Percentiles rank a stretch among this genome's conserved stretches.
Evolutionary conservation across 2,797 vertebrate species (phyloP).

Genomic region (Molossus molossus): DNA sequence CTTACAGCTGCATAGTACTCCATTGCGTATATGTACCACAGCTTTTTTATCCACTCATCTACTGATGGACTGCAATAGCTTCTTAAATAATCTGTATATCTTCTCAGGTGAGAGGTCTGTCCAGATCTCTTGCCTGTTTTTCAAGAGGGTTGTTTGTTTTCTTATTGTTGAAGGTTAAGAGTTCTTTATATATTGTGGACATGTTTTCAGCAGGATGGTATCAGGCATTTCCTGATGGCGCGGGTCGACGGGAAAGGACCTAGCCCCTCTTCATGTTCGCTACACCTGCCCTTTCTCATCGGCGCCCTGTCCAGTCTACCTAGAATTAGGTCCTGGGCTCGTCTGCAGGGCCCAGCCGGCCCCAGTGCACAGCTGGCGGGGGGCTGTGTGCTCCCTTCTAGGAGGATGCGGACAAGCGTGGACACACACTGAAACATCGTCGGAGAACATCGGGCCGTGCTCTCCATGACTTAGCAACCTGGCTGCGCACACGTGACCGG

Average conservation of each 20-base stretch:
- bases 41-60: too few species aligned
- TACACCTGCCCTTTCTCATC: background rate
- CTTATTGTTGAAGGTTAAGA: too few species aligned
- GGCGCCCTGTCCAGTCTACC: background rate
- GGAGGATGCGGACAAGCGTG: conserved; percentile 50
- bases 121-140: too few species aligned
- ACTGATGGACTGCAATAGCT: too few species aligned
- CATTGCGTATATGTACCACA: too few species aligned
- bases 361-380: background rate
- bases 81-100: too few species aligned
- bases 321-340: background rate
- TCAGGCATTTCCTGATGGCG: background rate
- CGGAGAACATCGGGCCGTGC: conserved; percentile 29
- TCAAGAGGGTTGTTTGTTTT: too few species aligned
- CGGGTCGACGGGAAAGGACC: background rate
- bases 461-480: conserved; percentile 77
- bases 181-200: too few species aligned
- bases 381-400: conserved; percentile 2
- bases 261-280: background rate
- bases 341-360: background rate
- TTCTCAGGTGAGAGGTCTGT: too few species aligned
- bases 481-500: conserved; percentile 48
- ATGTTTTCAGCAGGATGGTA: background rate
- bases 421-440: conserved; percentile 66
- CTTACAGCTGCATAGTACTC: too few species aligned